Evolutionary conservation across 92 coral and sea anemone species (phyloP).

Genomic region (Phymanthus crucifer): DNA sequence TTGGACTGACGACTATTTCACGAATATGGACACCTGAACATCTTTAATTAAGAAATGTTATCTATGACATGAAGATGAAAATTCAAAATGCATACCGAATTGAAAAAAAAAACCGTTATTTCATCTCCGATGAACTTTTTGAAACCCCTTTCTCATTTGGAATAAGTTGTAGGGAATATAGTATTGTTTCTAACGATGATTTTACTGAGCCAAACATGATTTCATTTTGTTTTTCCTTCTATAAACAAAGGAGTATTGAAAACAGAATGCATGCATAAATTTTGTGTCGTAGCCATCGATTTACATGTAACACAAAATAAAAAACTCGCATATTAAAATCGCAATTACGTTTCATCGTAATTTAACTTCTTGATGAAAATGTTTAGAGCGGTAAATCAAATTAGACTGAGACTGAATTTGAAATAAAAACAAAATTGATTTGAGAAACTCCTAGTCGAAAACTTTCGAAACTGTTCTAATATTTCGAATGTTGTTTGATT

Average conservation of each 20-base stretch:
- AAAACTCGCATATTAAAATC: background rate
- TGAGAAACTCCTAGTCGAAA: too few species aligned
- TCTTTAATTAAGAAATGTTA: slow-evolving; percentile 32
- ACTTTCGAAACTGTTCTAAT: too few species aligned
- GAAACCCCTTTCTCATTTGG: background rate
- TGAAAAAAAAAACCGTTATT: slow-evolving; percentile 13
- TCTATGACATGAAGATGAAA: slow-evolving; percentile 13
- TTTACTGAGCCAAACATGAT: slow-evolving; percentile 15
- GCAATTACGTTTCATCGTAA: background rate
- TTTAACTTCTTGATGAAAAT: background rate
- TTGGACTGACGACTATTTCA: slow-evolving; percentile 15
- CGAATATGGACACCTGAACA: slow-evolving; percentile 25
- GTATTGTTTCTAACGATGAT: background rate
- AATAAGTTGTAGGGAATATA: too few species aligned
- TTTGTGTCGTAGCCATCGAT: background rate
- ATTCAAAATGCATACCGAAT: slow-evolving; percentile 21
- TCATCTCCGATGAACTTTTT: background rate
- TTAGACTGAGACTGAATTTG: too few species aligned
- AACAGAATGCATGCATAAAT: background rate
- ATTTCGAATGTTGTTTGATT: too few species aligned
- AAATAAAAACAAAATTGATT: too few species aligned
- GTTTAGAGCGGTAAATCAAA: too few species aligned
- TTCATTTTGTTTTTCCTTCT: slow-evolving; percentile 3
- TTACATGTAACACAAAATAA: too few species aligned
- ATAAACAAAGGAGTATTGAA: slow-evolving; percentile 15